Conservation (phyloP, 2,113 vertebrate species). For the Microtus montanus region DNA sequence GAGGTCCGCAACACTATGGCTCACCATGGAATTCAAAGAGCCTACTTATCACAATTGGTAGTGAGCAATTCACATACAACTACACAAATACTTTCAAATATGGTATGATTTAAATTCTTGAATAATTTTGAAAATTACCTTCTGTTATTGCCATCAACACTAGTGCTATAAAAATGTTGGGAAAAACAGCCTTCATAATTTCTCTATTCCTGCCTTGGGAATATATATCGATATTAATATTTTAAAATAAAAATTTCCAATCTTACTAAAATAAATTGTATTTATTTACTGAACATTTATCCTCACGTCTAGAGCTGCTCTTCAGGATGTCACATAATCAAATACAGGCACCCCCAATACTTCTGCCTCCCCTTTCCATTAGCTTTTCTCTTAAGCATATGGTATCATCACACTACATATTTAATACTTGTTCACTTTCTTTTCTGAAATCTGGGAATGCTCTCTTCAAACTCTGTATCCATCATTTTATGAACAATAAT, state of each 20-base stretch:
- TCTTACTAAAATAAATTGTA: conserved; percentile 12
- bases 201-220: not conserved
- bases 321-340: not conserved
- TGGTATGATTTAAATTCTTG: not conserved
- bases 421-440: not conserved
- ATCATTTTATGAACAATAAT: conserved; percentile 18
- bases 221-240: conserved; percentile 14
- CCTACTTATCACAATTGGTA: not conserved
- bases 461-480: conserved; percentile 1
- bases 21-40: conserved; percentile 27
- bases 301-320: not conserved
- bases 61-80: not conserved
- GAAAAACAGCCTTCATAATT: conserved; percentile 54
- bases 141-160: not conserved
- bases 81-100: not conserved
- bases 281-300: not conserved
- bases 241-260: conserved; percentile 5
- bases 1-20: not conserved
- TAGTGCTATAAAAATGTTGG: not conserved
- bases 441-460: not conserved
- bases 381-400: not conserved
- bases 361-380: not conserved
- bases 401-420: not conserved
- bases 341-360: not conserved
- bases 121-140: conserved; percentile 23